phyloP scores from a whole-genome alignment of 1,140 invertebrate species.

The Calosoma granatense region DNA sequence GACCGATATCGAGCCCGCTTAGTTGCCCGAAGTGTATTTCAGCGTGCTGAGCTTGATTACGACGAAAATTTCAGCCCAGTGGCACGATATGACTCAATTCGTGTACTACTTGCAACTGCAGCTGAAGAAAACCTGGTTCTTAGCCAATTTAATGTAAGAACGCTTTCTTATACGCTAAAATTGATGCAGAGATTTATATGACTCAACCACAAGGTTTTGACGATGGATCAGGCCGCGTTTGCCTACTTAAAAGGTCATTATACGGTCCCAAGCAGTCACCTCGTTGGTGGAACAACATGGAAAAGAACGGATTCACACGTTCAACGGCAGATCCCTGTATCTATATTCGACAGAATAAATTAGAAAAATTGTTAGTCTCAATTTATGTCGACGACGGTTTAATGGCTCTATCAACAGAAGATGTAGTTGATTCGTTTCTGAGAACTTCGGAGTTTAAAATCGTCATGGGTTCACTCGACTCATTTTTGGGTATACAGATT shows the following conservation, averaged over 20 bases:
- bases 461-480: slow-evolving; percentile 15
- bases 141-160: slow-evolving; percentile 36
- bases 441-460: slow-evolving; percentile 17
- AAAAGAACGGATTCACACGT: slow-evolving; percentile 10
- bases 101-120: slow-evolving; percentile 33
- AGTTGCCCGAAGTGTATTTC: slow-evolving; percentile 30
- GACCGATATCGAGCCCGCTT: slow-evolving; percentile 27
- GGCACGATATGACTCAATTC: slow-evolving; percentile 28
- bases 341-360: slow-evolving; percentile 14
- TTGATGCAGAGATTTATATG: slow-evolving; percentile 36
- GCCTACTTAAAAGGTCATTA: slow-evolving; percentile 29
- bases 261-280: slow-evolving; percentile 34
- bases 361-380: slow-evolving; percentile 25
- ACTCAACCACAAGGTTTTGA: slow-evolving; percentile 29
- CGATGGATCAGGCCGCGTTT: slow-evolving; percentile 26
- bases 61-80: slow-evolving; percentile 36
- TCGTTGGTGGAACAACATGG: slow-evolving; percentile 26
- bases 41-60: slow-evolving; percentile 32
- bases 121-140: slow-evolving; percentile 28
- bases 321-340: slow-evolving; percentile 25
- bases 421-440: slow-evolving; percentile 23
- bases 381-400: slow-evolving; percentile 38
- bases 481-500: slow-evolving; percentile 30
- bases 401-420: slow-evolving; percentile 17
- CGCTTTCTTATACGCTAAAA: slow-evolving; percentile 36